These are phyloP conservation scores for Morinoia aosen DNA, from an alignment of 2,888 invertebrate genomes.

Conservation along the genomic window DNA sequence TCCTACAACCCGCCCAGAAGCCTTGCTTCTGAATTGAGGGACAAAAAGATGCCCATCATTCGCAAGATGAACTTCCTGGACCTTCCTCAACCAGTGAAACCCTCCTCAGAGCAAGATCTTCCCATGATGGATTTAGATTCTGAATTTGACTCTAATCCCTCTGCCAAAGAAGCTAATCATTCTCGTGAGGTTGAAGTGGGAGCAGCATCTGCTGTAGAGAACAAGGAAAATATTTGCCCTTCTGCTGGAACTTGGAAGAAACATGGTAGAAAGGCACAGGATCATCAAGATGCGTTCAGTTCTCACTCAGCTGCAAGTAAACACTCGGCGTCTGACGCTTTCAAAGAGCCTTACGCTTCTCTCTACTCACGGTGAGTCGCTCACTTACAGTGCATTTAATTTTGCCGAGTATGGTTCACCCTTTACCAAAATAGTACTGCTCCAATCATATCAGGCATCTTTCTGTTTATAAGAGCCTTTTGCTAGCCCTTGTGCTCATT, in stretches of 20 bases:
- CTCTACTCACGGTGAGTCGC: not conserved
- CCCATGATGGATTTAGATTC: not conserved
- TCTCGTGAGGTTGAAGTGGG: not conserved
- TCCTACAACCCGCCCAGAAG: not conserved
- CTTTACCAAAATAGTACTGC: not conserved
- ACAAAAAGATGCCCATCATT: not conserved
- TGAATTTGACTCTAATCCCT: not conserved
- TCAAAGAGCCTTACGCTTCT: not conserved
- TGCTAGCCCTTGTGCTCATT: not conserved
- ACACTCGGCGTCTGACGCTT: not conserved
- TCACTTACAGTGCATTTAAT: not conserved
- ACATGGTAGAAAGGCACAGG: not conserved
- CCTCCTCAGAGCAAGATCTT: not conserved
- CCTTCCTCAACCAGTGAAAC: not conserved
- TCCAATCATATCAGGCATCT: not conserved
- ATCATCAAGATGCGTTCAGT: not conserved
- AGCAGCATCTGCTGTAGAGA: not conserved
- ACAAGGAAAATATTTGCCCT: slow-evolving; percentile 4
- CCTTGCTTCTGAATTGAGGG: not conserved
- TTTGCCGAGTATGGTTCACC: no score
- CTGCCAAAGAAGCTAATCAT: not conserved
- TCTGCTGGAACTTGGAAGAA: not conserved
- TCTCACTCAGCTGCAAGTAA: not conserved
- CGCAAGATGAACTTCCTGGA: not conserved
- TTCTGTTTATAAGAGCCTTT: not conserved